Conservation (phyloP, 2,797 vertebrate species). For the Triplophysa bombifrons region DNA sequence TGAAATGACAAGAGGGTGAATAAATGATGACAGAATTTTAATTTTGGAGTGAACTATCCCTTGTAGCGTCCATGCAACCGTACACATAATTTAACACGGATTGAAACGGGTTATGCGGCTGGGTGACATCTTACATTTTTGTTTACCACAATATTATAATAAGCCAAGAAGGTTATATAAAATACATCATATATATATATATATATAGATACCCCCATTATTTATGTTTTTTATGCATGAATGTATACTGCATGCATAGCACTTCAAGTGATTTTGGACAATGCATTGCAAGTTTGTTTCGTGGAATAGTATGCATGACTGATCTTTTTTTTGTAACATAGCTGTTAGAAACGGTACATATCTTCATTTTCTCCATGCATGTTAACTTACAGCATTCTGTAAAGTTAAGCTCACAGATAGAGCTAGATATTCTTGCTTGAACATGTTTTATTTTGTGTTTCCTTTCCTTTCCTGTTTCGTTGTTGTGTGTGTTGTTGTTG, state of each 20-base stretch:
- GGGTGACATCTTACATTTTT: no score
- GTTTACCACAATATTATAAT: no score
- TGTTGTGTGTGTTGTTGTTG: conserved; percentile 79
- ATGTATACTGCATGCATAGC: conserved; percentile 28
- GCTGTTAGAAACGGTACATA: conserved; percentile 20
- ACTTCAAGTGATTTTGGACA: conserved; percentile 61
- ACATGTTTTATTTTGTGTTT: conserved; percentile 67
- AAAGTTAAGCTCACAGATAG: conserved; percentile 48
- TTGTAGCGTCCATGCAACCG: no score
- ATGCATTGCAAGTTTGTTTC: conserved; percentile 66
- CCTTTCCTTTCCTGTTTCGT: conserved; percentile 52
- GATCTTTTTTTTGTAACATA: background rate
- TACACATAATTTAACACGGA: no score
- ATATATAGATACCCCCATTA: conserved; percentile 31
- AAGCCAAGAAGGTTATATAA: background rate
- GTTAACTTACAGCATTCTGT: conserved; percentile 56
- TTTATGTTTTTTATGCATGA: conserved; percentile 28
- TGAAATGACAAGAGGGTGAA: no score
- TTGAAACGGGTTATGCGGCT: no score
- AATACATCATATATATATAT: background rate
- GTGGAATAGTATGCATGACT: conserved; percentile 56
- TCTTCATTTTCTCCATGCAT: conserved; percentile 49
- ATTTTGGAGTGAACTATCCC: no score
- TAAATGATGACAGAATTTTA: no score
- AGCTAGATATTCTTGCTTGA: conserved; percentile 70